Evolutionary conservation across 37 sponge, comb jelly and placozoan species (phyloP).

Genomic region (Ianthella basta): DNA sequence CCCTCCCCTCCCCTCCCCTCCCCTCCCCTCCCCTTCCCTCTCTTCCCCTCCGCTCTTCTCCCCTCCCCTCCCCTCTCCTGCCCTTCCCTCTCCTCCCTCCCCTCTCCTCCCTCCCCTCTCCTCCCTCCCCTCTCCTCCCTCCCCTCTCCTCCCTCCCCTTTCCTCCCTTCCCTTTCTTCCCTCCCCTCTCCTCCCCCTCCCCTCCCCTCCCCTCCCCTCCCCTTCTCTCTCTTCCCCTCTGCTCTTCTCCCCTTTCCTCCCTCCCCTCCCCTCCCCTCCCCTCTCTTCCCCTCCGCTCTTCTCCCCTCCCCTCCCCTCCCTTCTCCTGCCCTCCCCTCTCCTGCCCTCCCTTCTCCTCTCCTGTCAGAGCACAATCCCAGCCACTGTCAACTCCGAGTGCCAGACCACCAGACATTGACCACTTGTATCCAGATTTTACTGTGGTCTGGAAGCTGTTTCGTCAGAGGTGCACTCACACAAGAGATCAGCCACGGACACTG

Average conservation of each 20-base stretch:
- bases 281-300: not conserved
- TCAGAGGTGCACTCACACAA: not conserved
- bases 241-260: not conserved
- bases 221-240: too few relatives aligned
- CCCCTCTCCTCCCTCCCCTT: not conserved
- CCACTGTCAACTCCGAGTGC: not conserved
- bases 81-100: not conserved
- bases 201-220: not conserved
- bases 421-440: slow-evolving; percentile 26
- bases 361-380: not conserved
- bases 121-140: not conserved
- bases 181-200: not conserved
- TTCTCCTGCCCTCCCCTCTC: not conserved
- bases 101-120: not conserved
- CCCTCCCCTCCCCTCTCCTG: not conserved
- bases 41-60: not conserved
- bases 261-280: not conserved
- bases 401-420: not conserved
- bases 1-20: not conserved
- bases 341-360: not conserved
- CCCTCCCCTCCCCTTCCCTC: not conserved
- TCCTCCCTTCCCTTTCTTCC: not conserved
- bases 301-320: not conserved
- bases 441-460: slow-evolving; percentile 30
- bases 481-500: not conserved